A percentile compares a stretch with the other conserved stretches of the same genome.
phyloP scores from a whole-genome alignment of 2,797 vertebrate species.

The Oceanodroma leucorhoa region DNA sequence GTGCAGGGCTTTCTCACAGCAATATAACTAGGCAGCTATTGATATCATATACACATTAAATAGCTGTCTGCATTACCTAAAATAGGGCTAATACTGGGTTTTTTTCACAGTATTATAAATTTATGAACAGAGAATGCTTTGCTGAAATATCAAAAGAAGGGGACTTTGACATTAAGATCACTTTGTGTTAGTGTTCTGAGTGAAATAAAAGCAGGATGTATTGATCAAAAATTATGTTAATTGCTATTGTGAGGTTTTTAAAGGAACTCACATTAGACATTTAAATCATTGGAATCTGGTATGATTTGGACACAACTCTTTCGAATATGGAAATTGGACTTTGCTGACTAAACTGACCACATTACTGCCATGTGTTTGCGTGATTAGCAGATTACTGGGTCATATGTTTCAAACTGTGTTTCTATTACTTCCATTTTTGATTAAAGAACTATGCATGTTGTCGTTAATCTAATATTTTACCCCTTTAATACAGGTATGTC shows the following conservation, averaged over 20 bases:
- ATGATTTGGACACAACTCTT: background rate
- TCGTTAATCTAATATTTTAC: background rate
- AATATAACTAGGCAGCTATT: background rate
- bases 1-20: background rate
- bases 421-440: background rate
- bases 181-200: background rate
- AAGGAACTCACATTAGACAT: background rate
- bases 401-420: background rate
- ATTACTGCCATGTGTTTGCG: background rate
- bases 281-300: background rate
- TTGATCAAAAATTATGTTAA: background rate
- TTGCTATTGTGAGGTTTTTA: background rate
- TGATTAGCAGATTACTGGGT: background rate
- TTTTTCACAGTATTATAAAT: background rate
- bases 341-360: background rate
- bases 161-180: background rate
- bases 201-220: background rate
- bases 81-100: background rate
- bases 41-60: background rate
- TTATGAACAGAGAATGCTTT: background rate
- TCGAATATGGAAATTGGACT: background rate
- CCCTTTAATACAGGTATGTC: background rate
- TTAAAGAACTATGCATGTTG: background rate
- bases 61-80: background rate
- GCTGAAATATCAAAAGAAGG: background rate